phyloP scores from a whole-genome alignment of 1,140 invertebrate genomes.

The Diachasmimorpha longicaudata region DNA sequence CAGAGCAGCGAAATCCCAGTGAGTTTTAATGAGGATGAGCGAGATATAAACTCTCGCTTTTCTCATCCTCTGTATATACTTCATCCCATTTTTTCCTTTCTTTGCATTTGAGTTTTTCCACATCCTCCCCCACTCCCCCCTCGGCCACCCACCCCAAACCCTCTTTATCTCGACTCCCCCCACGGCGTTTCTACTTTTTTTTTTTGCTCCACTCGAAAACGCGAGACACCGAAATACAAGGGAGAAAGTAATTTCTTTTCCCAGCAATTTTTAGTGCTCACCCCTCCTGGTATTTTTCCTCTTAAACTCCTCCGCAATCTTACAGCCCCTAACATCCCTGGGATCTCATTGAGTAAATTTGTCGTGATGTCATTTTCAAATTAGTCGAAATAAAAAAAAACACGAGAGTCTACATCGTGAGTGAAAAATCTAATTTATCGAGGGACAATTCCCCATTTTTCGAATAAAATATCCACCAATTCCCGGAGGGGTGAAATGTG shows the following conservation, averaged over 20 bases:
- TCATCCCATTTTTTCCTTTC: background rate
- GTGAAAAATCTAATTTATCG: background rate
- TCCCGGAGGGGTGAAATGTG: too few relatives aligned
- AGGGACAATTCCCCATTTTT: too few relatives aligned
- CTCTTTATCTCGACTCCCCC: background rate
- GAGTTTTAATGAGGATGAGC: conserved; percentile 5
- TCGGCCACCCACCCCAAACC: background rate
- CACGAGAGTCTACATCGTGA: background rate
- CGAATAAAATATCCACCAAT: too few relatives aligned
- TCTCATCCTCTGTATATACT: background rate
- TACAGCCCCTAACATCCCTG: background rate
- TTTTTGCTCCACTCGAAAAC: conserved; percentile 21
- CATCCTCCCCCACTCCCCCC: background rate
- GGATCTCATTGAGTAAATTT: background rate
- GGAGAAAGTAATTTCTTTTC: conserved; percentile 33
- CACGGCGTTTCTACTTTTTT: conserved; percentile 4
- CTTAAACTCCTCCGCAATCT: background rate
- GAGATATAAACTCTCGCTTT: conserved; percentile 5
- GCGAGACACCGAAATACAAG: conserved; percentile 31
- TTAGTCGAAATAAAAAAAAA: conserved; percentile 7
- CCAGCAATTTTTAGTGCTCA: conserved; percentile 23
- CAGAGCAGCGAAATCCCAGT: background rate
- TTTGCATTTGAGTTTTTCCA: background rate
- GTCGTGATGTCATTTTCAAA: conserved; percentile 14
- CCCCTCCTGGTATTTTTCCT: background rate